Percentiles rank a stretch among this genome's conserved stretches.
Evolutionary conservation across 2,797 vertebrate genomes (phyloP).

Genomic region (Acanthurus tractus): DNA sequence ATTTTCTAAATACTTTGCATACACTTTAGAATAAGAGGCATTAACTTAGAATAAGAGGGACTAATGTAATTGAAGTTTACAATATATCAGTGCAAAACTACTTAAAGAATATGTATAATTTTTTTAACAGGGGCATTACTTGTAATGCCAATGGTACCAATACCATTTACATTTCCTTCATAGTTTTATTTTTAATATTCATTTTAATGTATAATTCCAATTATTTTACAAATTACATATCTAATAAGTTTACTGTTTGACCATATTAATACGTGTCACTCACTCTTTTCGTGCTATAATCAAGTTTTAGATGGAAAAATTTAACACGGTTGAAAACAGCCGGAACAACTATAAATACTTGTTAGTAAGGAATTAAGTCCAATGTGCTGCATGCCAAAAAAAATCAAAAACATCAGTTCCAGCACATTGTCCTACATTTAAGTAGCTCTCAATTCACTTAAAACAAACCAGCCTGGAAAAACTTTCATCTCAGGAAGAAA

Average conservation of each 20-base stretch:
- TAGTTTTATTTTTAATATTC: background rate
- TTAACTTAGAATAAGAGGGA: background rate
- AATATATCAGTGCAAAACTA: constrained; percentile 1
- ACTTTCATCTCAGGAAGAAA: constrained; percentile 73
- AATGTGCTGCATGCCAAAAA: background rate
- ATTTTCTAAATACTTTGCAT: background rate
- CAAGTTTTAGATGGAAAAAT: constrained; percentile 6
- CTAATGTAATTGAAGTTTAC: background rate
- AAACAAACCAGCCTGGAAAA: constrained; percentile 62
- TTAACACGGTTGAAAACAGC: background rate
- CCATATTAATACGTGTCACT: constrained; percentile 3
- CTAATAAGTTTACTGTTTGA: background rate
- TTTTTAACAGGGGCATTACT: background rate
- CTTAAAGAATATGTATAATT: background rate
- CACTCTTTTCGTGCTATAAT: background rate
- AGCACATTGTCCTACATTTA: constrained; percentile 41
- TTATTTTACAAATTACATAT: background rate
- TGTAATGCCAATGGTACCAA: background rate
- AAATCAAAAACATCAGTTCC: constrained; percentile 6
- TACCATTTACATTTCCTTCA: background rate
- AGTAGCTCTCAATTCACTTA: constrained; percentile 48
- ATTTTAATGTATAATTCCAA: constrained; percentile 3
- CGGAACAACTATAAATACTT: background rate
- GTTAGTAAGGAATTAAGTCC: constrained; percentile 5
- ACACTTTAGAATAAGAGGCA: too few species aligned